Base-by-base conservation (phyloP, 2,797 vertebrate species). In the Heteromormyrus szaboi region DNA sequence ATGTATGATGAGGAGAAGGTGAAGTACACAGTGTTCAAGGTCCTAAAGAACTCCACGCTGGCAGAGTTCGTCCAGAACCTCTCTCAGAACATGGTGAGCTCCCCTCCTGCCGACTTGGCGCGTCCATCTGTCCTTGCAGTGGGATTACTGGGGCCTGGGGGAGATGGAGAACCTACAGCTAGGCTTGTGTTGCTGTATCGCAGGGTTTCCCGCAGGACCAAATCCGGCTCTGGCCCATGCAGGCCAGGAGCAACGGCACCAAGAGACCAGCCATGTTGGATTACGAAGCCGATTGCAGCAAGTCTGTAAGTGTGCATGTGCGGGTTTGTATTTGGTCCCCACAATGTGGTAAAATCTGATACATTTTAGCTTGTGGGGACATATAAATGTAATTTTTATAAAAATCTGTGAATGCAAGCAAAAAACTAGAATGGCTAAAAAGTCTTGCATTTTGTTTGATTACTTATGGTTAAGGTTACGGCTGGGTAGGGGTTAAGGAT, bases 1-100 rank as follows among this genome's bases (percentile, higher is more conserved):
- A 99, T 99, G 99, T 99, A 99, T 0, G 98, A 99, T 50, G 99
- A 99, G 93, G 99, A 99, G 93, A 99, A 99, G 94, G 99, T 99
- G 89, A 99, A 99, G 91, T 99, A 99, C 94, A 99, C 99, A 0
- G 97, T 99, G 93, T 99, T 99, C 95, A 99, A 99, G 94, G 98
- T 99, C 91, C 93, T 99, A 92, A 99, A 99, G 94, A 99, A 97
- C 94, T 99, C 98, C 50, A 98, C 98, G 0, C 96, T 99, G 89
- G 96, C 98, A 0, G 99, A 99, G 93, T 99, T 99, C 92, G 98
- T 99, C 88, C 98, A 99, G 94, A 99, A 98, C 92, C 97, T 99
- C 89, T 99, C 98, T 68, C 99, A 99, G 96, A 99, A 98, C 29
- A 99, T 99, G 99, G 99, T 99, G 93, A 96, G 97, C 87, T 46